phyloP scores from a whole-genome alignment of 1,140 invertebrate genomes.

The Paralvinella palmiformis region DNA sequence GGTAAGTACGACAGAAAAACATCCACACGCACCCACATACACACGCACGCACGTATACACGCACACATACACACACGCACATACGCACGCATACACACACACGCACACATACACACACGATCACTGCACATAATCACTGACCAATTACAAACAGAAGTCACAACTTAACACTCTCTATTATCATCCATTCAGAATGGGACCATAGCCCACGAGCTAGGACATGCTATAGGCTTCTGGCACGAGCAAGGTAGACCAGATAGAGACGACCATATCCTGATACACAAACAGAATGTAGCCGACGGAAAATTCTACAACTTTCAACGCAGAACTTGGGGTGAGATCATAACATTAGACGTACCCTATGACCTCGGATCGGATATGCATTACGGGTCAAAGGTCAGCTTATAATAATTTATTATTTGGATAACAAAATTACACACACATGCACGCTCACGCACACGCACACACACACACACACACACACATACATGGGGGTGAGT shows the following conservation, averaged over 20 bases:
- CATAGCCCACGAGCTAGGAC: conserved; percentile 46
- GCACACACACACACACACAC: too few relatives aligned
- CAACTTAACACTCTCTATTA: too few relatives aligned
- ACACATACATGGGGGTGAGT: too few relatives aligned
- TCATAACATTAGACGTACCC: conserved; percentile 38
- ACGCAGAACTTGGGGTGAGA: conserved; percentile 68
- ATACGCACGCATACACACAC: too few relatives aligned
- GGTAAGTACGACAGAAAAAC: conserved; percentile 11
- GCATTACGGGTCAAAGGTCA: conserved; percentile 39
- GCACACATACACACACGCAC: too few relatives aligned
- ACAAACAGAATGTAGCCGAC: conserved; percentile 27
- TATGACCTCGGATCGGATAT: conserved; percentile 44
- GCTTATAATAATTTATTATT: too few relatives aligned
- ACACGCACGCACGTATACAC: too few relatives aligned
- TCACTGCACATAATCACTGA: too few relatives aligned
- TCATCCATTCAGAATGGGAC: conserved; percentile 46
- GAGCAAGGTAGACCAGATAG: conserved; percentile 40
- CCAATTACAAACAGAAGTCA: background rate
- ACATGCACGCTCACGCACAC: too few relatives aligned
- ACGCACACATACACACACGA: too few relatives aligned
- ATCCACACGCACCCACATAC: too few relatives aligned
- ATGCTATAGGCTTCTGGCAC: conserved; percentile 48
- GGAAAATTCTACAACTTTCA: conserved; percentile 97
- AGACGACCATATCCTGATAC: conserved; percentile 19
- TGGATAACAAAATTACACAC: too few relatives aligned